phyloP scores from a whole-genome alignment of 2,113 vertebrate species.

The Corynorhinus townsendii region DNA sequence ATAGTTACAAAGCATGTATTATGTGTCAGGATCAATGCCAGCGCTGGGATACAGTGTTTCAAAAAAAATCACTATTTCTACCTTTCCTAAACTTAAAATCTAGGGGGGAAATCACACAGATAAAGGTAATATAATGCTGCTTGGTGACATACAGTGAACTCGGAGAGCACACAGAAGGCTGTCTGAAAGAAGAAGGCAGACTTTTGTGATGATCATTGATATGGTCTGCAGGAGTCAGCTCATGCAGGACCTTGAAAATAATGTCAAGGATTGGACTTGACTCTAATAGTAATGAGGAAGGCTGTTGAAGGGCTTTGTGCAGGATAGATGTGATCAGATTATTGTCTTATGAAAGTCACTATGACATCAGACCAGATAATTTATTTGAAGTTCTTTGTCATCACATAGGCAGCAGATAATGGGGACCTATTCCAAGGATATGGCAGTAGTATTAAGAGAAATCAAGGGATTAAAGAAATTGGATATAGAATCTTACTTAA shows the following conservation, averaged over 20 bases:
- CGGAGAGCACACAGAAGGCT: background rate
- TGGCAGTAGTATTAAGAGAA: background rate
- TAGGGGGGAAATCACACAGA: background rate
- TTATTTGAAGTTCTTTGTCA: background rate
- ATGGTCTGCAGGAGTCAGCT: background rate
- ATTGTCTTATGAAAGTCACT: background rate
- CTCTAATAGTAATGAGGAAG: background rate
- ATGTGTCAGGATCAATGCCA: background rate
- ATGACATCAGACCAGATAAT: background rate
- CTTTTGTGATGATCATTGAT: background rate
- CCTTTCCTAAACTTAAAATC: background rate
- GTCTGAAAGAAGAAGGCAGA: background rate
- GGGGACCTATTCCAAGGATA: background rate
- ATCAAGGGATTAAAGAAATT: background rate
- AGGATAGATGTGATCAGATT: background rate
- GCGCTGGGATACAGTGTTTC: background rate
- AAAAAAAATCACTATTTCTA: background rate
- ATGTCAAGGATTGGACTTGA: background rate
- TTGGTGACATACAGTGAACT: background rate
- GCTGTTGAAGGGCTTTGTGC: background rate
- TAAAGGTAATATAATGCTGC: background rate
- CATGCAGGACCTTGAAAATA: background rate
- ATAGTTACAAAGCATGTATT: slow-evolving; percentile 30
- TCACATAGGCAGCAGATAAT: background rate
- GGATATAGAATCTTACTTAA: background rate